phyloP scores from a whole-genome alignment of 1,140 invertebrate genomes.

The Lysiphlebus fabarum region DNA sequence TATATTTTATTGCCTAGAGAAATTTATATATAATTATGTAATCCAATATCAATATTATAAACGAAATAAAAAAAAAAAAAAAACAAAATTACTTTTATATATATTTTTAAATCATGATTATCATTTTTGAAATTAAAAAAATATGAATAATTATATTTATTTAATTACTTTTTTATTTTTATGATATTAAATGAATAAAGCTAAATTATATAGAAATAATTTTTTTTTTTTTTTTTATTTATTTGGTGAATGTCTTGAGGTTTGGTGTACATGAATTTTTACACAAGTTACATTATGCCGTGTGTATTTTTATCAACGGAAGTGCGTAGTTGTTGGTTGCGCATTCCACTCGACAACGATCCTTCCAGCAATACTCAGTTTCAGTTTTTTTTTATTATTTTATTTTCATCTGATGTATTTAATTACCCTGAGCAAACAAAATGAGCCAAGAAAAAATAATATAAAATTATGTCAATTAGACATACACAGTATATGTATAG shows the following conservation, averaged over 20 bases:
- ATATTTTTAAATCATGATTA: too few relatives aligned
- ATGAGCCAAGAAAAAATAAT: too few relatives aligned
- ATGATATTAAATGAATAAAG: background rate
- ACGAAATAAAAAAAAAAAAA: too few relatives aligned
- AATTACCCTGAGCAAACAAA: too few relatives aligned
- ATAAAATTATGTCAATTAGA: too few relatives aligned
- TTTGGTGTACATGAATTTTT: conserved; percentile 17
- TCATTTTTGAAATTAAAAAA: too few relatives aligned
- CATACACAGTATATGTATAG: too few relatives aligned
- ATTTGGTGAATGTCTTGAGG: conserved; percentile 3
- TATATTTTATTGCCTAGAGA: background rate
- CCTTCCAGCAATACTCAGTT: conserved; percentile 21
- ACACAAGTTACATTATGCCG: conserved; percentile 36
- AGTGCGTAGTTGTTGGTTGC: conserved; percentile 51
- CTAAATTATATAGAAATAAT: background rate
- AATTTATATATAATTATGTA: background rate
- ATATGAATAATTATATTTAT: background rate
- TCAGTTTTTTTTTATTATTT: conserved; percentile 16
- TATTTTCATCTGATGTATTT: background rate
- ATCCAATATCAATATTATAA: background rate
- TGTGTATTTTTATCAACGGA: conserved; percentile 55
- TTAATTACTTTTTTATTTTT: background rate
- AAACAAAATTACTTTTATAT: background rate
- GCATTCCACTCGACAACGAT: conserved; percentile 37
- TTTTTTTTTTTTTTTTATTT: too few relatives aligned